Evolutionary conservation across 2,113 vertebrate genomes (phyloP).

Genomic region (Nothocercus nigrocapillus): DNA sequence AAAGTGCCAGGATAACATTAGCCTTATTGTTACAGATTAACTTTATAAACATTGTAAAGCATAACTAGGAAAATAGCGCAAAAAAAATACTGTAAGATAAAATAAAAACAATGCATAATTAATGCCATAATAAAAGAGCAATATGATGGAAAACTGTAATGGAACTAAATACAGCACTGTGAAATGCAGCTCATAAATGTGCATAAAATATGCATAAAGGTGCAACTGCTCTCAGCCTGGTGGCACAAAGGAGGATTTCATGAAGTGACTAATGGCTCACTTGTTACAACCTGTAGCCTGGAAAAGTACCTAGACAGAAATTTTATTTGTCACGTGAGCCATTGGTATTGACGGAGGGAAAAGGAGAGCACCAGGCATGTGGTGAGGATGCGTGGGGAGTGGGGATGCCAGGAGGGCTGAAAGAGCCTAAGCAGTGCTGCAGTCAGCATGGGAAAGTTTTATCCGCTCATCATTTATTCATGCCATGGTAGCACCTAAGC

Average conservation of each 20-base stretch:
- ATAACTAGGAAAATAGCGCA: constrained; percentile 52
- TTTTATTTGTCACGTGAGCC: constrained; percentile 70
- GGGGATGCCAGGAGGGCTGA: background rate
- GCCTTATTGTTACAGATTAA: constrained; percentile 55
- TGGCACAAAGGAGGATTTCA: constrained; percentile 68
- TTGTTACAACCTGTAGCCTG: constrained; percentile 70
- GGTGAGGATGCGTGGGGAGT: background rate
- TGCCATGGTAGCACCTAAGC: background rate
- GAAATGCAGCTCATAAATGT: constrained; percentile 70
- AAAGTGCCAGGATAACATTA: constrained; percentile 20
- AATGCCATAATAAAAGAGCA: constrained; percentile 72
- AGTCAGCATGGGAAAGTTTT: constrained; percentile 51
- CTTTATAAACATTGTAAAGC: constrained; percentile 61
- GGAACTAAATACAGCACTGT: constrained; percentile 68
- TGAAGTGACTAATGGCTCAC: constrained; percentile 71
- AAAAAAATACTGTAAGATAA: constrained; percentile 58
- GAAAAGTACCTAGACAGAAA: constrained; percentile 58
- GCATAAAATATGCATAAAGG: constrained; percentile 77
- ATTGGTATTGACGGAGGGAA: constrained; percentile 46
- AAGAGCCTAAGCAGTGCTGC: background rate
- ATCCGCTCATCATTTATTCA: constrained; percentile 46
- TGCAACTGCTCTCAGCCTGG: constrained; percentile 71
- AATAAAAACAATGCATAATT: constrained; percentile 75
- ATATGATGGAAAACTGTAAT: constrained; percentile 72
- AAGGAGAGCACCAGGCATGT: background rate